Evolutionary conservation across 2,888 invertebrate genomes (phyloP).

Genomic region (Apantesis nais): DNA sequence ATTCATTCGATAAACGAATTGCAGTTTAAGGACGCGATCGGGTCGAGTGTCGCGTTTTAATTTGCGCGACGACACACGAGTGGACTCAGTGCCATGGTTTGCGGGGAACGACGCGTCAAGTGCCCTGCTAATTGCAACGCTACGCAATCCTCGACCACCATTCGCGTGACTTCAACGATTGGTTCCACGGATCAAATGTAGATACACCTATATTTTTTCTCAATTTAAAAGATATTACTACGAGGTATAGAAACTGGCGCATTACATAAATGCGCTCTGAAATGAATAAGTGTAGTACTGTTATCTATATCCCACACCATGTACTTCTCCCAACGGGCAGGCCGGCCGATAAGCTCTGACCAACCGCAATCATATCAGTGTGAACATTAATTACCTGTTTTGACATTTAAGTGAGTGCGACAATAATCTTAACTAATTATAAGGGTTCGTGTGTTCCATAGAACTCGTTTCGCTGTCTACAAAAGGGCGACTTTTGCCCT

Average conservation of each 20-base stretch:
- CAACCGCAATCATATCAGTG: conserved; percentile 78
- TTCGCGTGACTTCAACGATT: conserved; percentile 52
- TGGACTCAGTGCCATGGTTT: conserved; percentile 73
- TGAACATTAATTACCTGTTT: conserved; percentile 77
- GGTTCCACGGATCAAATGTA: conserved; percentile 53
- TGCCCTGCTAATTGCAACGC: conserved; percentile 82
- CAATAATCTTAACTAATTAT: conserved; percentile 77
- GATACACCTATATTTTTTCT: conserved; percentile 49
- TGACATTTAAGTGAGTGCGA: conserved; percentile 67
- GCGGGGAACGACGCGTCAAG: conserved; percentile 73
- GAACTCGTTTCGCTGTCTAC: conserved; percentile 52
- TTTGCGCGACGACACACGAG: conserved; percentile 84
- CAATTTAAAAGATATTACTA: conserved; percentile 30
- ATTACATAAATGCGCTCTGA: conserved; percentile 32
- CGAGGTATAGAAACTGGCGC: conserved; percentile 6
- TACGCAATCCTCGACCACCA: conserved; percentile 65
- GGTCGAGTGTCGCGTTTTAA: conserved; percentile 82
- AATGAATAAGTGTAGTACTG: conserved; percentile 59
- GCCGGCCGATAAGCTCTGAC: conserved; percentile 76
- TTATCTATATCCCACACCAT: conserved; percentile 59
- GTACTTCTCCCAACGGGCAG: conserved; percentile 70
- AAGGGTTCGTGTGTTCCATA: conserved; percentile 57
- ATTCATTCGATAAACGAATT: conserved; percentile 73
- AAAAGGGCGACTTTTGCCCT: conserved; percentile 54
- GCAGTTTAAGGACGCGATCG: conserved; percentile 73